phyloP scores from a whole-genome alignment of 1,140 invertebrate genomes.

The Conopomorpha cramerella region DNA sequence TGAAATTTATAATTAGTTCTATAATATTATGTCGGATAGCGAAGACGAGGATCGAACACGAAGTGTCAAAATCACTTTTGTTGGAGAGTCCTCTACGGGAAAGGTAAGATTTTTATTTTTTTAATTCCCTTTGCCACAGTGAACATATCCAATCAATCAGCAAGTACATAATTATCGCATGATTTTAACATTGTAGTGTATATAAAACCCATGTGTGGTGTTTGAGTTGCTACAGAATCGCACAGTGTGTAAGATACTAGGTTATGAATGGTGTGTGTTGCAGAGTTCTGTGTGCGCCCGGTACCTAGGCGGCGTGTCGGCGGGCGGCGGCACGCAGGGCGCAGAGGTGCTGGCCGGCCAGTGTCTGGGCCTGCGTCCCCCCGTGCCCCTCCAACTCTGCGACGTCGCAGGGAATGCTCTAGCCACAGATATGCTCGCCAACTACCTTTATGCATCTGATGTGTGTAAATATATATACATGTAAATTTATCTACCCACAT shows the following conservation, averaged over 20 bases:
- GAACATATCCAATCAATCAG: no score
- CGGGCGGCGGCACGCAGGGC: constrained; percentile 69
- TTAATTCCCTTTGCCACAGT: constrained; percentile 4
- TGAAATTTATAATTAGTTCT: no score
- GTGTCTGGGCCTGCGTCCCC: constrained; percentile 64
- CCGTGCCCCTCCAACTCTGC: constrained; percentile 72
- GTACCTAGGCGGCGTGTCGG: constrained; percentile 28
- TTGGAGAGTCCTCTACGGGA: constrained; percentile 80
- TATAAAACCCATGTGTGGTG: no score
- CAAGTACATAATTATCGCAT: no score
- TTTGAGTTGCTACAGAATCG: no score
- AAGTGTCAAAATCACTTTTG: constrained; percentile 78
- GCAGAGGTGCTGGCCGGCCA: constrained; percentile 75
- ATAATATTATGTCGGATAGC: constrained; percentile 63
- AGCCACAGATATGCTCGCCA: constrained; percentile 77
- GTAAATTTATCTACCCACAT: no score
- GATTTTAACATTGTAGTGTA: no score
- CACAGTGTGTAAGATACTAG: no score
- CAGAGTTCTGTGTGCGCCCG: constrained; percentile 67
- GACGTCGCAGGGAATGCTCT: constrained; percentile 82
- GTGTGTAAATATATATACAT: constrained; percentile 51
- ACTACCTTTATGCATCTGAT: constrained; percentile 80
- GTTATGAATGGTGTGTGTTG: no score
- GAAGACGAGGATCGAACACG: constrained; percentile 70
- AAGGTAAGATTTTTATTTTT: constrained; percentile 68